A percentile compares a stretch with the other conserved stretches of the same genome.
These are phyloP conservation scores for Amphipoea lucens DNA, from an alignment of 2,888 invertebrate species.

Conservation along the genomic window DNA sequence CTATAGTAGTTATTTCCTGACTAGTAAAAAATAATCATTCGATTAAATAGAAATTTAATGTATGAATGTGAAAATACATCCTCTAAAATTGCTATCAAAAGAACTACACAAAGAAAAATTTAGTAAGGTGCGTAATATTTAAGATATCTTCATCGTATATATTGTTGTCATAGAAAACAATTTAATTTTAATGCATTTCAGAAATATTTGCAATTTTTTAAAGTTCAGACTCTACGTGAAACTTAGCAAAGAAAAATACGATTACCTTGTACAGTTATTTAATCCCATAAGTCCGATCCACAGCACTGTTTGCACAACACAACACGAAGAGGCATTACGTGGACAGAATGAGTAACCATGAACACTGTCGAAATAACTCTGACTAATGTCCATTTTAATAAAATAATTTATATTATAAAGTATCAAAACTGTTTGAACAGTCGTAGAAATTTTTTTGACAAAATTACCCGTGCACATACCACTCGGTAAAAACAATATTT, in stretches of 20 bases:
- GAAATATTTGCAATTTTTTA: background rate
- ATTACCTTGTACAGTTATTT: slow-evolving; percentile 46
- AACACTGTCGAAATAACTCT: slow-evolving; percentile 34
- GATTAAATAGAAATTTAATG: background rate
- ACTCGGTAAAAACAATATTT: slow-evolving; percentile 24
- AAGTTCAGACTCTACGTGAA: slow-evolving; percentile 7
- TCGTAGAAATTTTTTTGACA: background rate
- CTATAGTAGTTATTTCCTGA: too few relatives aligned
- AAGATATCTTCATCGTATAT: background rate
- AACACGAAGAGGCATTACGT: slow-evolving; percentile 45
- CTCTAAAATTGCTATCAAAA: background rate
- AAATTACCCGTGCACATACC: slow-evolving; percentile 4
- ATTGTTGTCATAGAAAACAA: slow-evolving; percentile 46
- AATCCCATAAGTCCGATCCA: slow-evolving; percentile 51
- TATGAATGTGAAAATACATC: background rate
- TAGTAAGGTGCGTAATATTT: background rate
- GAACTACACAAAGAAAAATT: background rate
- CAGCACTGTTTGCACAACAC: slow-evolving; percentile 53
- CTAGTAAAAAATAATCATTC: background rate
- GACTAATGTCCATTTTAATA: slow-evolving; percentile 25
- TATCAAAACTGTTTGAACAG: slow-evolving; percentile 14
- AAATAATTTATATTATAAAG: slow-evolving; percentile 22
- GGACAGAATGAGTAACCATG: slow-evolving; percentile 14
- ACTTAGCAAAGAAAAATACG: slow-evolving; percentile 22
- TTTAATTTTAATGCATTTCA: background rate